A percentile compares a stretch with the other conserved stretches of the same genome.
Conservation (phyloP, 2,888 invertebrate species). For the Yponomeuta plumbellus region DNA sequence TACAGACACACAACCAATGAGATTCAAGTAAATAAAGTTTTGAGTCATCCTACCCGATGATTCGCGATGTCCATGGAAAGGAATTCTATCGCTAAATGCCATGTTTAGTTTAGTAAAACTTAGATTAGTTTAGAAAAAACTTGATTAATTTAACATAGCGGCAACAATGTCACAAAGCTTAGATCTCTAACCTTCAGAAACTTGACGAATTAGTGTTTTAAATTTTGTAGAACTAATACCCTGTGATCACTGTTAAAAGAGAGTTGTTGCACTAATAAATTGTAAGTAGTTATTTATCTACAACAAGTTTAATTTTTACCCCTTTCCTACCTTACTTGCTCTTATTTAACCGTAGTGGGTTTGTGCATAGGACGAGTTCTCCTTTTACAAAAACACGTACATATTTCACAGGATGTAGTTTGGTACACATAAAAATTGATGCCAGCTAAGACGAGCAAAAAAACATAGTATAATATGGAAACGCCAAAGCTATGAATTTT, state of each 20-base stretch:
- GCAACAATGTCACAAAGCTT: conserved; percentile 1
- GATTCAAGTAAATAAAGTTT: neutral
- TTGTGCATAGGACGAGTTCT: no score
- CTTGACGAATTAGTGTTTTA: conserved; percentile 3
- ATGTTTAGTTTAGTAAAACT: neutral
- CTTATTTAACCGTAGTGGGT: no score
- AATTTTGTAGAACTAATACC: neutral
- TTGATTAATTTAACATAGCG: neutral
- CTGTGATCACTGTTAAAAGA: conserved; percentile 2
- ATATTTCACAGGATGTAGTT: no score
- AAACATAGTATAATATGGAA: no score
- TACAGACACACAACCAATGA: neutral
- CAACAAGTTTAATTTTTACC: no score
- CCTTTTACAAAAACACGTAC: no score
- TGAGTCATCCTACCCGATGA: neutral
- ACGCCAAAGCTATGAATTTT: no score
- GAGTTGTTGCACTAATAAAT: neutral
- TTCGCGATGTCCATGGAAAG: neutral
- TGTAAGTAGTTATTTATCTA: neutral
- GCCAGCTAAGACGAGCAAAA: no score
- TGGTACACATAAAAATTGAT: no score
- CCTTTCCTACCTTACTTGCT: no score
- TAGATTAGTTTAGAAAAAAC: neutral
- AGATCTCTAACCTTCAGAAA: neutral
- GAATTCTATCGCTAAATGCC: neutral